A percentile compares a stretch with the other conserved stretches of the same genome.
These are phyloP conservation scores for Urocolius indicus DNA, from an alignment of 2,113 vertebrate species.

Conservation along the genomic window DNA sequence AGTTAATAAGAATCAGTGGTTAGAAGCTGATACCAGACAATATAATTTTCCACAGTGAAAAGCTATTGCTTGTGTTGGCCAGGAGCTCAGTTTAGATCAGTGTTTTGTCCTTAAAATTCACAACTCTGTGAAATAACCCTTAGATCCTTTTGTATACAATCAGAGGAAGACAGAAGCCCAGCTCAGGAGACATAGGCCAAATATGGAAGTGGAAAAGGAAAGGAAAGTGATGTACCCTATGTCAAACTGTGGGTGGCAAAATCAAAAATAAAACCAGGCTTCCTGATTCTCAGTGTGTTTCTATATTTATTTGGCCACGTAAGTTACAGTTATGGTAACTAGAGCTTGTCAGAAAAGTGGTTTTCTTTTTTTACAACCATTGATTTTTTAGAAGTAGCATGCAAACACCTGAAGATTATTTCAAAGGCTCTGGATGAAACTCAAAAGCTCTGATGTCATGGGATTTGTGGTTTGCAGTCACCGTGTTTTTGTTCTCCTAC, in stretches of 20 bases:
- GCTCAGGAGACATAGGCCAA: not conserved
- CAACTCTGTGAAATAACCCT: not conserved
- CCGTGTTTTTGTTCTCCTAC: not conserved
- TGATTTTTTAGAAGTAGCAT: constrained; percentile 16
- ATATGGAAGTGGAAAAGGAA: not conserved
- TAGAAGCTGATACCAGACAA: not conserved
- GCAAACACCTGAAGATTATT: not conserved
- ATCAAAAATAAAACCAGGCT: not conserved
- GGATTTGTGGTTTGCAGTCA: not conserved
- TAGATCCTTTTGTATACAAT: not conserved
- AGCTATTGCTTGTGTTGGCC: not conserved
- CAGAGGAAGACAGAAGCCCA: not conserved
- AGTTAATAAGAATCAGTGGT: not conserved
- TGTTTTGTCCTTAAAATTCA: not conserved
- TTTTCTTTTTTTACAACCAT: not conserved
- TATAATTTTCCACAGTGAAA: not conserved
- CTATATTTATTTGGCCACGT: not conserved
- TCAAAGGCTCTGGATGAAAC: not conserved
- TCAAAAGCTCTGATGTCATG: not conserved
- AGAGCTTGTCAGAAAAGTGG: not conserved
- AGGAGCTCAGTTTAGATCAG: not conserved
- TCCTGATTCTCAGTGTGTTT: not conserved
- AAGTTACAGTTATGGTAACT: not conserved
- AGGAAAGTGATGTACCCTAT: not conserved
- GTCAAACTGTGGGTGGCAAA: not conserved